These are phyloP conservation scores for Aurelia coerulea DNA, from an alignment of 30 jellyfish, hydroid and myxozoan genomes.

Conservation along the genomic window DNA sequence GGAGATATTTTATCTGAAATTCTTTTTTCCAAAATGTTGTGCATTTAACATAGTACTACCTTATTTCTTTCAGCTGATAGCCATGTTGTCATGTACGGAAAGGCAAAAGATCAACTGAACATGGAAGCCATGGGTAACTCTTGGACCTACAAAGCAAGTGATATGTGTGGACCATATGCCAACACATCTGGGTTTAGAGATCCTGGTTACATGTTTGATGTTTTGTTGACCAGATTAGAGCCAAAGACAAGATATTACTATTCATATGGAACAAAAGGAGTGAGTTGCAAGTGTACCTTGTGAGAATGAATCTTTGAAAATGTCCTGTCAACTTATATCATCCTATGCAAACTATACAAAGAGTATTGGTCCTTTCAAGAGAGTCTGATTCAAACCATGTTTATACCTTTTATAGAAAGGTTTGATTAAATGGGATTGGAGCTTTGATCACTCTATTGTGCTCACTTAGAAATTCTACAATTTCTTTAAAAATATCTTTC, in stretches of 20 bases:
- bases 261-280: slow-evolving; percentile 89
- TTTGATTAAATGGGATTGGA: no score
- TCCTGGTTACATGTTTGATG: slow-evolving; percentile 98
- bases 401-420: no score
- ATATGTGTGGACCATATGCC: slow-evolving; percentile 96
- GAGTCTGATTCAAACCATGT: no score
- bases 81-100: slow-evolving; percentile 72
- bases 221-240: slow-evolving; percentile 63
- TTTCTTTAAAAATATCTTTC: no score
- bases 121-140: slow-evolving; percentile 55
- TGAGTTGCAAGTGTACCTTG: slow-evolving; percentile 17
- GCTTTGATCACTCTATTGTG: no score
- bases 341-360: no score
- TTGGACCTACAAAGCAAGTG: slow-evolving; percentile 93
- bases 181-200: slow-evolving; percentile 90
- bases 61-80: slow-evolving; percentile 31
- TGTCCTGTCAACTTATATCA: no score
- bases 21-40: no score
- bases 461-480: no score
- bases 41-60: background rate
- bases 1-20: no score
- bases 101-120: slow-evolving; percentile 25
- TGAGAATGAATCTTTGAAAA: no score
- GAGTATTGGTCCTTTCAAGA: no score
- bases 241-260: slow-evolving; percentile 88